Evolutionary conservation across 2,797 vertebrate species (phyloP).

Genomic region (Melanotaenia nigrans): DNA sequence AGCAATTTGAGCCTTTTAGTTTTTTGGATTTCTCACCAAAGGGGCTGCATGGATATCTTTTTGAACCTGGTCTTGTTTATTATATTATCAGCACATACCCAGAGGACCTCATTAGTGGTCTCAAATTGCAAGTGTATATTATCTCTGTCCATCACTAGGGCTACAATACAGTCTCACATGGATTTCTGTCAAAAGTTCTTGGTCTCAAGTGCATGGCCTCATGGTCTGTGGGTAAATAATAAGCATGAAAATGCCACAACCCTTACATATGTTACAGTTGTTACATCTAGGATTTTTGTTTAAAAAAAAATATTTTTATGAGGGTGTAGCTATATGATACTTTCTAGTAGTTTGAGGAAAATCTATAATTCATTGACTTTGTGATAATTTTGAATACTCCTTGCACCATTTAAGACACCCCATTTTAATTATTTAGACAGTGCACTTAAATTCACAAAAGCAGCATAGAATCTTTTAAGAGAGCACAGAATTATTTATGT

Average conservation of each 20-base stretch:
- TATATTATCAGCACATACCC: constrained; percentile 62
- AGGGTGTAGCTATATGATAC: constrained; percentile 24
- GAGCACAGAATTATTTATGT: constrained; percentile 66
- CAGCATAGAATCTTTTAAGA: constrained; percentile 41
- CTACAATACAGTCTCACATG: constrained; percentile 43
- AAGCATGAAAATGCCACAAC: constrained; percentile 6
- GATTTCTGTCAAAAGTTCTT: constrained; percentile 45
- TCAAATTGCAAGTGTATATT: constrained; percentile 48
- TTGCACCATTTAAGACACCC: constrained; percentile 61
- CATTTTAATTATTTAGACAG: constrained; percentile 56
- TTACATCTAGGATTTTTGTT: background rate
- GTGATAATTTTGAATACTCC: constrained; percentile 54
- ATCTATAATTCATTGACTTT: constrained; percentile 65
- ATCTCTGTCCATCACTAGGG: constrained; percentile 58
- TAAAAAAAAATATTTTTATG: background rate
- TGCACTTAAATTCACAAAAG: constrained; percentile 54
- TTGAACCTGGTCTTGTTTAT: constrained; percentile 33
- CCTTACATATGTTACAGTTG: background rate
- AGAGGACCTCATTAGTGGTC: constrained; percentile 70
- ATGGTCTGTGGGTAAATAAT: constrained; percentile 41
- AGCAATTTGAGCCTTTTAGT: background rate
- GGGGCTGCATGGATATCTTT: constrained; percentile 22
- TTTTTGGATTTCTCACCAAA: constrained; percentile 20
- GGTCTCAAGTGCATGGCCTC: constrained; percentile 19
- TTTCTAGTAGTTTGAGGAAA: constrained; percentile 43